phyloP scores from a whole-genome alignment of 2,888 invertebrate genomes.

The Sphaerolaimus hirsutus region DNA sequence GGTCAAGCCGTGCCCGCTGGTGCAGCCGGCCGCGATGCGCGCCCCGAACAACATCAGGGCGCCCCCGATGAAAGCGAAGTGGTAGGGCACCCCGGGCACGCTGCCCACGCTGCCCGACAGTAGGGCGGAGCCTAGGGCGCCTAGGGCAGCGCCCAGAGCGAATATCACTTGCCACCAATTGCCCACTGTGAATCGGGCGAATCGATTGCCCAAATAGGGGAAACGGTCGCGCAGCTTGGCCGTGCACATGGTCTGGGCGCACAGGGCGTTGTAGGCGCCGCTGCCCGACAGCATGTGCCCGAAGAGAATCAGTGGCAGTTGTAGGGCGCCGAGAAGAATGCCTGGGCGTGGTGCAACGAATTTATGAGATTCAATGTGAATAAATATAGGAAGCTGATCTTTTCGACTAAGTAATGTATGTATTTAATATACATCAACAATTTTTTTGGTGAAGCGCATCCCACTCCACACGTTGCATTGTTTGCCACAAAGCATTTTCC shows the following conservation, averaged over 20 bases:
- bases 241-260: background rate
- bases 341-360: background rate
- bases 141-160: background rate
- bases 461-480: too few species aligned
- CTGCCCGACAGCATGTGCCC: conserved; percentile 1
- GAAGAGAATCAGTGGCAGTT: background rate
- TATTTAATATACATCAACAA: too few species aligned
- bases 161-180: conserved; percentile 1
- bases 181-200: background rate
- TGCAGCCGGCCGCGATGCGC: background rate
- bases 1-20: conserved; percentile 2
- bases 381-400: too few species aligned
- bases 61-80: background rate
- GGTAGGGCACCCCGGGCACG: background rate
- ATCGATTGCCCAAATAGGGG: background rate
- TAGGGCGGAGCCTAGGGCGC: background rate
- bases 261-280: background rate
- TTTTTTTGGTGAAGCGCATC: too few species aligned
- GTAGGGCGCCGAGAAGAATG: background rate
- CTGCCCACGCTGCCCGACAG: background rate
- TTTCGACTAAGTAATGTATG: too few species aligned
- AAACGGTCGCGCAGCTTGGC: background rate
- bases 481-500: too few species aligned
- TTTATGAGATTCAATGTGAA: background rate
- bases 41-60: background rate